phyloP scores from a whole-genome alignment of 2,797 vertebrate species.

The Chloroceryle inda region DNA sequence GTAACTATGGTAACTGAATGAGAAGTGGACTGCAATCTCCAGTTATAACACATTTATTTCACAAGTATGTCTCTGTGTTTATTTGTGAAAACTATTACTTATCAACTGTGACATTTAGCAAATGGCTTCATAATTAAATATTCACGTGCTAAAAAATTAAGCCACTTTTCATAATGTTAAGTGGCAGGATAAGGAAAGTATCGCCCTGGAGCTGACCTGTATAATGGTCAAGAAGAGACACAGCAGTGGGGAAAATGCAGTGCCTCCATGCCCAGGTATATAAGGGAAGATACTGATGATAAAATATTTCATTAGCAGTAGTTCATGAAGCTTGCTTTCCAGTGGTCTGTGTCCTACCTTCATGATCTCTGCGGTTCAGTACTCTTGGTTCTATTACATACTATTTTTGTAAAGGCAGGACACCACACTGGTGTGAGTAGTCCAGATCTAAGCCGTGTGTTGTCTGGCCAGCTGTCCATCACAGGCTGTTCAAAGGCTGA shows the following conservation, averaged over 20 bases:
- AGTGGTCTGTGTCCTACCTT: neutral
- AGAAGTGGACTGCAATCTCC: neutral
- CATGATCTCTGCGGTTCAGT: neutral
- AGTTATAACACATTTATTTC: neutral
- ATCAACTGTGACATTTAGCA: neutral
- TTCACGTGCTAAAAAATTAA: neutral
- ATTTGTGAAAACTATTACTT: neutral
- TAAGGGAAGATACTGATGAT: neutral
- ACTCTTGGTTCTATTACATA: neutral
- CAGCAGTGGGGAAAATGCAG: neutral
- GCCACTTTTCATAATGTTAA: neutral
- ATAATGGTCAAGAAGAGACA: neutral
- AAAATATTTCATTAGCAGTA: neutral
- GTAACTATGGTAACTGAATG: slow-evolving; percentile 7
- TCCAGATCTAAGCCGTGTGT: neutral
- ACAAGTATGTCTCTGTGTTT: neutral
- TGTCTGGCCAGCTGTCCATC: neutral
- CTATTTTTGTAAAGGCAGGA: neutral
- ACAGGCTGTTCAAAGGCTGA: neutral
- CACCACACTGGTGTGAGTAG: neutral
- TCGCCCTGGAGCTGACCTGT: neutral
- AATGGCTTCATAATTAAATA: neutral
- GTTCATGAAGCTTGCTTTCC: neutral
- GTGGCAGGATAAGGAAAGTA: neutral
- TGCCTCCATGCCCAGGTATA: neutral